A percentile compares a stretch with the other conserved stretches of the same genome.
Evolutionary conservation across 2,888 invertebrate genomes (phyloP).

Genomic region (Bhutanitis thaidina): DNA sequence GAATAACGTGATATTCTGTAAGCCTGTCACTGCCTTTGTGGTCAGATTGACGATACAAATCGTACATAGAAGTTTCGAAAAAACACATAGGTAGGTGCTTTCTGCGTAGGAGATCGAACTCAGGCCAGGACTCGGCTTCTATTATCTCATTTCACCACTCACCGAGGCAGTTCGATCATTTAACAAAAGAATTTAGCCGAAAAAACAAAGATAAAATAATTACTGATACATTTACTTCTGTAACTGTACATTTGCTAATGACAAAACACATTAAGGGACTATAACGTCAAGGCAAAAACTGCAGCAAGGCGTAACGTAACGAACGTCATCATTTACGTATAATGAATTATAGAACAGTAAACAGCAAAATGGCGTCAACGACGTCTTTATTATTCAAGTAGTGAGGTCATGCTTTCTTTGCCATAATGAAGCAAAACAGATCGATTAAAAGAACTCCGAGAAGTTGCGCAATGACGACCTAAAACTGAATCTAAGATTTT

Average conservation of each 20-base stretch:
- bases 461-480: no score
- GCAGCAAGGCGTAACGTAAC: conserved; percentile 13
- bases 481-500: no score
- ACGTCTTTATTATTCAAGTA: conserved; percentile 18
- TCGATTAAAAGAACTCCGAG: conserved; percentile 11
- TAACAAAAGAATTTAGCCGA: no score
- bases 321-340: conserved; percentile 4
- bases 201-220: background rate
- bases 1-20: no score
- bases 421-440: conserved; percentile 29
- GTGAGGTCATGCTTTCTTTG: conserved; percentile 22
- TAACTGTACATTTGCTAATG: conserved; percentile 17
- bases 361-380: conserved; percentile 17
- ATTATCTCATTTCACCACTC: no score
- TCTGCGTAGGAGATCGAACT: no score
- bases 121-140: no score
- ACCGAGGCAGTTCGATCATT: no score
- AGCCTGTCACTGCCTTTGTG: no score
- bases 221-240: conserved; percentile 16
- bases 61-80: no score
- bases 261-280: conserved; percentile 16
- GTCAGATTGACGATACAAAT: no score
- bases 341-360: conserved; percentile 21
- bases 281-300: conserved; percentile 16
- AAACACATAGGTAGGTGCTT: no score